Base-by-base conservation (phyloP, 1,140 invertebrate species). In the Formica exsecta region DNA sequence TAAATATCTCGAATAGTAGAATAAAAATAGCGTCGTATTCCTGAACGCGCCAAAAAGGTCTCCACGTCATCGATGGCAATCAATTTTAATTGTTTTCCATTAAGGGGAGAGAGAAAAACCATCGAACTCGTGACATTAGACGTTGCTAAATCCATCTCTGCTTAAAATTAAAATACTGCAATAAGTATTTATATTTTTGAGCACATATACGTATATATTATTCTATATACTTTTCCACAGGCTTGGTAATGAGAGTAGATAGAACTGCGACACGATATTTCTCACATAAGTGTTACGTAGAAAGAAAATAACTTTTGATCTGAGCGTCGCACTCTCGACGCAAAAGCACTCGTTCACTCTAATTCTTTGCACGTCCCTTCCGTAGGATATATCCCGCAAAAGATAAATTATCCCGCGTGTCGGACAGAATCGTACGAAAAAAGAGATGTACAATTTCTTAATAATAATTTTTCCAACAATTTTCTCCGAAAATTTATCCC, bases 271-370 rank as follows among this genome's bases (percentile, higher is more conserved):
- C 6, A 13, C 11, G 76, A 79, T 66, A 66, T 66, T 51, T 79
- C 48, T 51, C 29, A 79, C 22, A 66, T 36, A 79, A 79, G 66
- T 13, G 29, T 76, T 76, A 76, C 38, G 25, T 25, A 19, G 41
- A 8, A 51, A 66, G 62, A 79, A 79, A 79, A 79, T 79, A 79
- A 79, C 13, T 79, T 51, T 8, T 79, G 76, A 66, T 79, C 41
- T 51, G 29, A 51, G 76, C 61, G 29, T 0, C 61, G 41, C 41
- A 48, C 75, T 65, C 61, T 25, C 29, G 48, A 51, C 32, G 48
- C 48, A 32, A 44, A 29, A 66, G 32, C 19, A 79, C 76, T 38
- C 7, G 57, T 38, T 66, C 76, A 79, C 76, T 66, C 64, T 66
- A 51, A 79, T 79, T 66, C 76, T 36, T 19, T 11, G 25, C 25